phyloP scores from a whole-genome alignment of 2,888 invertebrate species.

The Beris morrisii region DNA sequence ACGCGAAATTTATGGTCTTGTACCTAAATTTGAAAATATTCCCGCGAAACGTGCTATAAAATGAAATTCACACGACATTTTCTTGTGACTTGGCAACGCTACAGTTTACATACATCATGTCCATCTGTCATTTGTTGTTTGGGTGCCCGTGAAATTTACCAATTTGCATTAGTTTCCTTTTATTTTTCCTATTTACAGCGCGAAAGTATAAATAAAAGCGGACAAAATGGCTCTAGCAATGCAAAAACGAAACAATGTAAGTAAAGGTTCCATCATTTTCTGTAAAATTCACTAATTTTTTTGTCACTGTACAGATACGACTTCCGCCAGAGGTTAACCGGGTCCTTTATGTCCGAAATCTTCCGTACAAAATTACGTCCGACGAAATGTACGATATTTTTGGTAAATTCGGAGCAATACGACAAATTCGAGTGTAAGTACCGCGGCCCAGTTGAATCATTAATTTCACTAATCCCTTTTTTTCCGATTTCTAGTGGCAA shows the following conservation, averaged over 20 bases:
- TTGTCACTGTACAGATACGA: constrained; percentile 72
- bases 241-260: constrained; percentile 75
- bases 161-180: not conserved
- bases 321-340: constrained; percentile 98
- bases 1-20: no score
- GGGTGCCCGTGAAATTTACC: not conserved
- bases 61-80: not conserved
- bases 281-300: constrained; percentile 27
- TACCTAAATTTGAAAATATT: not conserved
- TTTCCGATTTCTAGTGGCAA: constrained; percentile 73
- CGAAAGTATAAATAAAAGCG: not conserved
- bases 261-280: constrained; percentile 48
- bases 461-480: constrained; percentile 9
- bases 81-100: not conserved
- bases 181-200: not conserved
- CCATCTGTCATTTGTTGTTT: not conserved
- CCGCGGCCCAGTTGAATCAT: constrained; percentile 18
- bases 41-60: not conserved
- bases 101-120: not conserved
- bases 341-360: constrained; percentile 92
- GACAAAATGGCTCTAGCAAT: constrained; percentile 68
- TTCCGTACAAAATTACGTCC: constrained; percentile 98
- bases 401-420: constrained; percentile 98
- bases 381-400: constrained; percentile 99
- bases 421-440: constrained; percentile 96